Evolutionary conservation across 2,797 vertebrate genomes (phyloP), one percentile per base, ranked within the genome.

Genomic region (Anguilla marmorata): DNA sequence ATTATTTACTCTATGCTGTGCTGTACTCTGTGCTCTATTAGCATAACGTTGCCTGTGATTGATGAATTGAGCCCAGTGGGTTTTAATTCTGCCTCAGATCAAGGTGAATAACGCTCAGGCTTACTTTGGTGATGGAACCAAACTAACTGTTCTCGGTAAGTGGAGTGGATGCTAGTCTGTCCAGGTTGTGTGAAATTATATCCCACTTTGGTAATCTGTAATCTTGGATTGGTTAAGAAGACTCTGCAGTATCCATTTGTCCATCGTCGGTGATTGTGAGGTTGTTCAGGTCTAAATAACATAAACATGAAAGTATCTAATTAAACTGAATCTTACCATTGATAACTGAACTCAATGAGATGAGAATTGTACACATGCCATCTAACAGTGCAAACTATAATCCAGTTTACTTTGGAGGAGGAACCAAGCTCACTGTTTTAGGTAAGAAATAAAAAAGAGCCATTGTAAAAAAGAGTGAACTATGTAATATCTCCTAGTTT

Each of bases 401-500:
- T 24, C 85, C 56, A 9, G 74, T 48, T 69, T 56, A 84, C 45
- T 88, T 88, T 45, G 88, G 85, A 21, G 66, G 33, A 83, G 88
- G 85, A 56, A 88, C 88, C n/a, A 88, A 88, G 63, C 85, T 88
- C 7, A 88, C 85, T 9, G 76, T 88, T 37, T 33, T 86, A 84
- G 88, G 88, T 88, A 88, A 88, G 33, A 76, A 54, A 16, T 33
- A 27, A 24, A 41, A 56, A 27, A 52, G 0, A 69, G 3, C 19
- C 74, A 79, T 41, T 16, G 33, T 30, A 45, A 45, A 79, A 7
- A 45, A 41, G 8, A 30, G 74, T 45, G 1, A 45, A 16, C 74
- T 41, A 37, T 33, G 37, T 45, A 19, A 45, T 41, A 14, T 76
- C 9, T 3, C 2, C 5, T 16, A 19, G 30, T 37, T 37, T 37